phyloP scores from a whole-genome alignment of 2,113 vertebrate genomes.

The Stercorarius parasiticus region DNA sequence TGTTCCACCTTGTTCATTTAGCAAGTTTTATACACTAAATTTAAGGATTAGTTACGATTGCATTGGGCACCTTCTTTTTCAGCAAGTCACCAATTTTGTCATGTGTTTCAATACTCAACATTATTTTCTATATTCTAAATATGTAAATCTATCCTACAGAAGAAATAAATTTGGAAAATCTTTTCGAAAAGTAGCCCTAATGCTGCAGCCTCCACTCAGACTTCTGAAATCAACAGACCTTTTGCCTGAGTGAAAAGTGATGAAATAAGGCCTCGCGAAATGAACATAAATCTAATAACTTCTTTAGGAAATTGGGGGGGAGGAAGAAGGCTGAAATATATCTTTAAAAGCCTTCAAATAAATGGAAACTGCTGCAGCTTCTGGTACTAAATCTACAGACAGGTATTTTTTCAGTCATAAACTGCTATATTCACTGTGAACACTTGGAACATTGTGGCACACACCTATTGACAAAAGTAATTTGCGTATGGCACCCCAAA shows the following conservation, averaged over 20 bases:
- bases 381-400: neutral
- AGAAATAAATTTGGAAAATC: neutral
- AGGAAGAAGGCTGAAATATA: neutral
- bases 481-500: neutral
- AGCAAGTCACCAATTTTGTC: neutral
- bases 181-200: neutral
- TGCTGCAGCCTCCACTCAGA: neutral
- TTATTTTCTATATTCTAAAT: neutral
- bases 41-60: neutral
- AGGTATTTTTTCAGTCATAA: neutral
- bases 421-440: neutral
- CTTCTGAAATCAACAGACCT: neutral
- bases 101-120: neutral
- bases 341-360: neutral
- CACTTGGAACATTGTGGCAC: neutral
- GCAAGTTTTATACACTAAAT: neutral
- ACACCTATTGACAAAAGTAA: neutral
- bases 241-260: neutral
- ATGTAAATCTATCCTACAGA: neutral
- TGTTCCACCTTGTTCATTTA: neutral
- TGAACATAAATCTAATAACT: neutral
- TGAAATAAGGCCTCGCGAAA: neutral
- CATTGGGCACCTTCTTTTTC: neutral
- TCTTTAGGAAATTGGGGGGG: rapidly evolving
- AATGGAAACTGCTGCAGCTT: neutral